A percentile compares a stretch with the other conserved stretches of the same genome.
Evolutionary conservation across 2,888 invertebrate genomes (phyloP).

Genomic region (Flabesymbios commensalis): DNA sequence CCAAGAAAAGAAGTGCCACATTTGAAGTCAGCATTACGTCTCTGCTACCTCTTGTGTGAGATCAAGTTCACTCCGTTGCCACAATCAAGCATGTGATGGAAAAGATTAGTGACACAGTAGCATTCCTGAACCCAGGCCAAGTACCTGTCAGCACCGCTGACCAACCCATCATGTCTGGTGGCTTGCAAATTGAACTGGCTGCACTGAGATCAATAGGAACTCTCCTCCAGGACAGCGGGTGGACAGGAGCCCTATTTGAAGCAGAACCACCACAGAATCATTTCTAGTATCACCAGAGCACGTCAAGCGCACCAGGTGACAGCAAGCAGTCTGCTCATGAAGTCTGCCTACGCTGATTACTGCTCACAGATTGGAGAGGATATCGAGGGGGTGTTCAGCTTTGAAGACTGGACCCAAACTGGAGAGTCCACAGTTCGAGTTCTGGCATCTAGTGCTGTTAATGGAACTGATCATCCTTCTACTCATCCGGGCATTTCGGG

Average conservation of each 20-base stretch:
- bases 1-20: background rate
- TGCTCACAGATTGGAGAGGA: background rate
- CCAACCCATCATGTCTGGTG: slow-evolving; percentile 45
- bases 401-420: slow-evolving; percentile 17
- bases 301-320: slow-evolving; percentile 32
- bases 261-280: too few species aligned
- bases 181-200: slow-evolving; percentile 48
- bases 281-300: slow-evolving; percentile 33
- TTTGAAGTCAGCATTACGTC: slow-evolving; percentile 16
- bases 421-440: slow-evolving; percentile 24
- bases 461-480: slow-evolving; percentile 14
- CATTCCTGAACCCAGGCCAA: slow-evolving; percentile 40
- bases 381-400: background rate
- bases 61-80: slow-evolving; percentile 15
- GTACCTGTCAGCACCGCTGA: slow-evolving; percentile 40
- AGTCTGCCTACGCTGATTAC: slow-evolving; percentile 21
- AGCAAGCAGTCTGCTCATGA: slow-evolving; percentile 28
- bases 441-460: slow-evolving; percentile 19
- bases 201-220: slow-evolving; percentile 38
- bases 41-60: slow-evolving; percentile 14
- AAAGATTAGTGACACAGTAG: slow-evolving; percentile 15
- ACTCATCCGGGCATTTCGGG: slow-evolving; percentile 23
- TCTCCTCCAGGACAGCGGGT: slow-evolving; percentile 39
- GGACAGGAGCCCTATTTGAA: slow-evolving; percentile 30
- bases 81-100: slow-evolving; percentile 27